These are phyloP conservation scores for Zele albiditarsus DNA, from an alignment of 2,888 invertebrate species.

Conservation along the genomic window DNA sequence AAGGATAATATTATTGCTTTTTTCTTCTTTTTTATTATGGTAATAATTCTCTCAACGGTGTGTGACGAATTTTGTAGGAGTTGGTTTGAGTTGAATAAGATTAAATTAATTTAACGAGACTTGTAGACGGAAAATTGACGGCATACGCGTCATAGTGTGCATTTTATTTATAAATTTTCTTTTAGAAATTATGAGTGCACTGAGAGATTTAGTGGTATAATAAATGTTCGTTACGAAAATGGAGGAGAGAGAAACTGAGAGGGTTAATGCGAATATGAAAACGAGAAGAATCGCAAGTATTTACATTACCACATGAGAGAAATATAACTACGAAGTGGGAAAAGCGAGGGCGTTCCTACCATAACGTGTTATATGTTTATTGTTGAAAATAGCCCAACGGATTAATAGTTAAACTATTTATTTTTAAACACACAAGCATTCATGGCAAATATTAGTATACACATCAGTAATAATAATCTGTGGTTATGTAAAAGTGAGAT, in stretches of 20 bases:
- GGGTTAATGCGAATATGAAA: neutral
- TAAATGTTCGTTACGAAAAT: slow-evolving; percentile 1
- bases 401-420: neutral
- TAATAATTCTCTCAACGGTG: neutral
- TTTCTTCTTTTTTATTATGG: neutral
- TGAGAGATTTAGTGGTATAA: slow-evolving; percentile 1
- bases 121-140: neutral
- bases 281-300: neutral
- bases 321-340: neutral
- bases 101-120: neutral
- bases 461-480: neutral
- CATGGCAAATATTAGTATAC: neutral
- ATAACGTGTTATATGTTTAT: neutral
- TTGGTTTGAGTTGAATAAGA: neutral
- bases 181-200: neutral
- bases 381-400: neutral
- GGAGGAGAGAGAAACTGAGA: neutral
- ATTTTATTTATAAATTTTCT: neutral
- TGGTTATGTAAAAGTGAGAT: no score
- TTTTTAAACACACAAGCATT: neutral
- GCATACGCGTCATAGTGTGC: neutral
- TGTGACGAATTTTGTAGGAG: neutral
- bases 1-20: neutral
- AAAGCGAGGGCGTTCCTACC: neutral
- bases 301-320: neutral